phyloP scores from a whole-genome alignment of 2,888 invertebrate genomes.

The Eupsilia transversa region DNA sequence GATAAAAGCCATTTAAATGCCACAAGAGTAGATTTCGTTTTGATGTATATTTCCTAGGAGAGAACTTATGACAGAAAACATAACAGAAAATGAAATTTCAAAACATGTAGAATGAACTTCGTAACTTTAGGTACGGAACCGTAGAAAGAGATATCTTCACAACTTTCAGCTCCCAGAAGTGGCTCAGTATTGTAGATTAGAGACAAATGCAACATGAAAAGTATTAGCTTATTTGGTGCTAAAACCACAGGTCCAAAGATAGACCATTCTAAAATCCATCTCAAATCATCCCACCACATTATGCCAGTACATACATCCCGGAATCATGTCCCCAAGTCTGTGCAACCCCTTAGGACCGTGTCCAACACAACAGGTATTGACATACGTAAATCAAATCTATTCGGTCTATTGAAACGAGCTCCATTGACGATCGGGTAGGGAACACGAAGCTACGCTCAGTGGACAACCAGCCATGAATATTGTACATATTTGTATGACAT shows the following conservation, averaged over 20 bases:
- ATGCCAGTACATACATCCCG: constrained; percentile 18
- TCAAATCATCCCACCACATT: constrained; percentile 5
- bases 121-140: background rate
- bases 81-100: too few relatives aligned
- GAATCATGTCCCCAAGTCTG: constrained; percentile 38
- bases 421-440: constrained; percentile 56
- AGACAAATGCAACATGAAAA: background rate
- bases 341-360: constrained; percentile 54
- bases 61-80: background rate
- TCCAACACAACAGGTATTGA: constrained; percentile 64
- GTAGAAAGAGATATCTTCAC: background rate
- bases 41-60: background rate
- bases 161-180: background rate
- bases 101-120: background rate
- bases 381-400: constrained; percentile 76
- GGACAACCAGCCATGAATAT: constrained; percentile 55
- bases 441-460: constrained; percentile 43
- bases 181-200: background rate
- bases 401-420: constrained; percentile 67
- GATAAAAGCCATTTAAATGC: background rate
- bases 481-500: constrained; percentile 49
- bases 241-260: background rate
- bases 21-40: background rate
- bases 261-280: background rate
- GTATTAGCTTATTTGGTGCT: too few relatives aligned